Evolutionary conservation across 2,888 invertebrate genomes (phyloP), one percentile per base, ranked within the genome.

Genomic region (Caenorhabditis auriculariae): DNA sequence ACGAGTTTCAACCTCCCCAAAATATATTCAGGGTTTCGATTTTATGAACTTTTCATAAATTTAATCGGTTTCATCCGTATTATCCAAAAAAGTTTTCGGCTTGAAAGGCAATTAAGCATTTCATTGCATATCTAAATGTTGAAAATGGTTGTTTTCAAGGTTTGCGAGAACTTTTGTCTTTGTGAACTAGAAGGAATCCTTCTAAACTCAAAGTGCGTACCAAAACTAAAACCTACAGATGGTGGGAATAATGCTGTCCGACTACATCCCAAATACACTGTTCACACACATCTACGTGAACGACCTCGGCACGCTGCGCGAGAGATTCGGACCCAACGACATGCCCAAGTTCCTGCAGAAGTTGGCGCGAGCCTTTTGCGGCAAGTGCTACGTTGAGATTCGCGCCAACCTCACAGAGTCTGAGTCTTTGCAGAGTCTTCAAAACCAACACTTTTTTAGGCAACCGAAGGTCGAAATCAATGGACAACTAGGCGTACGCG

Each of bases 181-280:
- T n/a, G 9, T 41, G 15, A 24, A 5, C 19, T 5, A 19, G 6
- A 44, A 26, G 27, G 5, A 24, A 19, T 7, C 5, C 7, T 24
- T n/a, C 42, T 15, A 15, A 41, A 41, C 21, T 41, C 9, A 41
- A 12, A 9, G 9, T 7, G 42, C 9, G 19, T 12, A 17, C 42
- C 7, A 15, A 27, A 26, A 5, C 4, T 32, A 1, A 38, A 19
- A 26, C 15, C n/a, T 69, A 23, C 32, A 75, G 74, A 79, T 79
- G 79, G 67, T 77, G 17, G 79, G 79, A 5, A 67, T 77, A 21
- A 63, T 78, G 24, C 39, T 77, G 17, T 75, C 74, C 28, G 79
- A 79, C 39, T 78, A 76, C 63, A 69, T 75, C 7, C 75, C 76
- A 21, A 80, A 80, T 51, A 76, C 78, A 4, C 63, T 80, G 38